phyloP scores from a whole-genome alignment of 1,140 invertebrate genomes.

The Cephus cinctus region DNA sequence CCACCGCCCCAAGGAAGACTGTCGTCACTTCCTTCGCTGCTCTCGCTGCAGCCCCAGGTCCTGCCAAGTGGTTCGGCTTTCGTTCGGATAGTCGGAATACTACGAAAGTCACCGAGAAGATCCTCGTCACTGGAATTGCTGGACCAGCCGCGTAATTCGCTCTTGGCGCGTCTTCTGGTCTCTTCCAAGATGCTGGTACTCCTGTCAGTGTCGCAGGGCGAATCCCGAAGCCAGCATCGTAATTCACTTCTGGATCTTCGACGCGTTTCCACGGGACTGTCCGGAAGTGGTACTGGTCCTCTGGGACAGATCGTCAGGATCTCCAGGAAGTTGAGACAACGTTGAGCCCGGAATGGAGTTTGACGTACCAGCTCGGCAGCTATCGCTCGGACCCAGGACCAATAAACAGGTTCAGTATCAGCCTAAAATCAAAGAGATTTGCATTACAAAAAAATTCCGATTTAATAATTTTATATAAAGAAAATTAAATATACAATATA shows the following conservation, averaged over 20 bases:
- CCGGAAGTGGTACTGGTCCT: constrained; percentile 38
- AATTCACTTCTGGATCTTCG: constrained; percentile 49
- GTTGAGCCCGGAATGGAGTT: constrained; percentile 60
- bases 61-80: constrained; percentile 26
- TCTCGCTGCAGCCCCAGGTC: constrained; percentile 50
- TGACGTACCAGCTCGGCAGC: constrained; percentile 64
- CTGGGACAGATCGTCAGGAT: constrained; percentile 51
- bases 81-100: constrained; percentile 28
- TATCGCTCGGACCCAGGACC: constrained; percentile 63
- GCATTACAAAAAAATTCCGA: too few relatives aligned
- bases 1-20: constrained; percentile 44
- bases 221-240: constrained; percentile 44
- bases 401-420: constrained; percentile 59
- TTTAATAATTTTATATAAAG: too few relatives aligned
- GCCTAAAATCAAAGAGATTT: constrained; percentile 52
- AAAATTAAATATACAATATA: too few relatives aligned
- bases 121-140: constrained; percentile 54
- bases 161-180: constrained; percentile 36
- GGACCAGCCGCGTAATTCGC: constrained; percentile 49
- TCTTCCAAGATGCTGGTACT: constrained; percentile 29
- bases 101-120: constrained; percentile 38
- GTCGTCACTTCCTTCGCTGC: constrained; percentile 54
- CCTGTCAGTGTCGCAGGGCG: constrained; percentile 23
- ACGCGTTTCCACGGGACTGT: constrained; percentile 42
- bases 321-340: constrained; percentile 50